Evolutionary conservation across 2,797 vertebrate genomes (phyloP).

Genomic region (Manis pentadactyla): DNA sequence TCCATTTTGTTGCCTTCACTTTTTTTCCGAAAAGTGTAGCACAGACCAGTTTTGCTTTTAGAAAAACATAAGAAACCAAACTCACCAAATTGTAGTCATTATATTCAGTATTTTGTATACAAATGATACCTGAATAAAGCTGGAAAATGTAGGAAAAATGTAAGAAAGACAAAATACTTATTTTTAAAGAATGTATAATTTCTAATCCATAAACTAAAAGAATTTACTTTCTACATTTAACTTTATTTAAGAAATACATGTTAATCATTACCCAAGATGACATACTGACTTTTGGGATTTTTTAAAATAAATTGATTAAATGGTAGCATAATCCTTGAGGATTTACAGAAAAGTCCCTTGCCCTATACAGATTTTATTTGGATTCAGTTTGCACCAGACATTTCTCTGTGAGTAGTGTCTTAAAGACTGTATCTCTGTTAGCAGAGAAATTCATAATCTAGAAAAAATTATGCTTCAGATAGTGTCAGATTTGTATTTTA

Average conservation of each 20-base stretch:
- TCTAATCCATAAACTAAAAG: background rate
- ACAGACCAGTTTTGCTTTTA: slow-evolving; percentile 9
- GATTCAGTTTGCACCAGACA: background rate
- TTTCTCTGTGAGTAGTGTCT: background rate
- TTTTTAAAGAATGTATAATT: slow-evolving; percentile 18
- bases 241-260: background rate
- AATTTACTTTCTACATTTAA: background rate
- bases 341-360: background rate
- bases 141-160: background rate
- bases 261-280: background rate
- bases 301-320: slow-evolving; percentile 21
- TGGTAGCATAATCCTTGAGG: background rate
- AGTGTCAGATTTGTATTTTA: slow-evolving; percentile 40
- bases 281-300: background rate
- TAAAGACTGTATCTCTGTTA: background rate
- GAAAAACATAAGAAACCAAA: background rate
- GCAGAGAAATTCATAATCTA: slow-evolving; percentile 40
- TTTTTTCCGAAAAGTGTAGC: background rate
- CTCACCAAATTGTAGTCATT: background rate
- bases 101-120: background rate
- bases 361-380: background rate
- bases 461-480: background rate
- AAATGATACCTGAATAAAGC: background rate
- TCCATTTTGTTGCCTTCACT: background rate
- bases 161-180: background rate